phyloP scores from a whole-genome alignment of 2,797 vertebrate genomes.

The Onychomys torridus region DNA sequence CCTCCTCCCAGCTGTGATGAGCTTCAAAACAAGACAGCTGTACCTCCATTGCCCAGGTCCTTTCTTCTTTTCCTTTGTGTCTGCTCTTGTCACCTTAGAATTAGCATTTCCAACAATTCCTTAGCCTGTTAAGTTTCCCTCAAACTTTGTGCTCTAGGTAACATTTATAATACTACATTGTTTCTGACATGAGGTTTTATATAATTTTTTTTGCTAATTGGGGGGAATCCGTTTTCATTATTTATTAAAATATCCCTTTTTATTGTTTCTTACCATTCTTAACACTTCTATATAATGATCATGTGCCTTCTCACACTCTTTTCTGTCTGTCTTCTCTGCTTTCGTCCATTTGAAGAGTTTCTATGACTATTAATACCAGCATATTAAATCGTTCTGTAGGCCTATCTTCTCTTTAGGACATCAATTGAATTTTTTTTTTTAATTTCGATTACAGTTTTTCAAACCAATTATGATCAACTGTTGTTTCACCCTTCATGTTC shows the following conservation, averaged over 20 bases:
- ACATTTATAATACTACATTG: background rate
- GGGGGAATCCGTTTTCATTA: background rate
- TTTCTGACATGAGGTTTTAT: background rate
- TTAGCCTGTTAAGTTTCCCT: background rate
- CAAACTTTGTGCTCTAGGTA: background rate
- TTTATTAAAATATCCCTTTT: slow-evolving; percentile 32
- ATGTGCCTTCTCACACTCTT: too few species aligned
- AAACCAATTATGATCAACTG: background rate
- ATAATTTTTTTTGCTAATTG: slow-evolving; percentile 29
- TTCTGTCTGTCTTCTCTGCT: too few species aligned
- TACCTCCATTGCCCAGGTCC: background rate
- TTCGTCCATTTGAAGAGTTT: too few species aligned
- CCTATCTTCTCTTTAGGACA: background rate
- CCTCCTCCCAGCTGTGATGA: background rate
- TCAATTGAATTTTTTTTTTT: background rate
- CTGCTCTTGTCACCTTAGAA: background rate
- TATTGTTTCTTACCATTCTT: too few species aligned
- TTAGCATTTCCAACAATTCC: background rate
- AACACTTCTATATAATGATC: too few species aligned
- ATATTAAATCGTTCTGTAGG: slow-evolving; percentile 44
- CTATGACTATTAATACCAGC: too few species aligned
- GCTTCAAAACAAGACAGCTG: background rate
- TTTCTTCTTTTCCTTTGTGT: background rate
- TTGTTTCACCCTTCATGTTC: background rate
- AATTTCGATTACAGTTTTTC: background rate